Percentiles rank a stretch among this genome's conserved stretches.
Evolutionary conservation across 1,140 invertebrate genomes (phyloP).

Genomic region (Lutraria rhynchaena): DNA sequence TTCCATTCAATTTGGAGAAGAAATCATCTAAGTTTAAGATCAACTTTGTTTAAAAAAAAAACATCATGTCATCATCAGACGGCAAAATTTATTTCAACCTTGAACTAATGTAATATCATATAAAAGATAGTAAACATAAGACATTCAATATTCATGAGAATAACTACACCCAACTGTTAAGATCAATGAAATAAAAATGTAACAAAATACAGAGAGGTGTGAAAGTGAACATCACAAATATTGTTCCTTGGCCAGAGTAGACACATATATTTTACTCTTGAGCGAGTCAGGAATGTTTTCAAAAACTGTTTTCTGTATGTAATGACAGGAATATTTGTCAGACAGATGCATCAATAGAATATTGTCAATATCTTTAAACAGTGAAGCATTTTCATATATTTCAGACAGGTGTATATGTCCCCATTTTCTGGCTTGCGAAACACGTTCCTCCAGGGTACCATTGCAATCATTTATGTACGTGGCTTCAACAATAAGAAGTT

Average conservation of each 20-base stretch:
- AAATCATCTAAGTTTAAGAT: too few species aligned
- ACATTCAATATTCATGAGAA: too few species aligned
- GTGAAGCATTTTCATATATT: slow-evolving; percentile 65
- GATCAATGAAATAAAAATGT: too few species aligned
- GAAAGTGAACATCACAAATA: slow-evolving; percentile 29
- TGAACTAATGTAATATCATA: too few species aligned
- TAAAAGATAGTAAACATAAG: too few species aligned
- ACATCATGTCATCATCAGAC: too few species aligned
- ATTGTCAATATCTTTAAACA: slow-evolving; percentile 68
- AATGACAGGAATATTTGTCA: slow-evolving; percentile 69
- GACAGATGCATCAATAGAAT: slow-evolving; percentile 74
- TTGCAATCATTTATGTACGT: slow-evolving; percentile 69
- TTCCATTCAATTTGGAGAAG: too few species aligned
- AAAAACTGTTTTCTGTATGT: slow-evolving; percentile 59
- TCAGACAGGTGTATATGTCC: slow-evolving; percentile 75
- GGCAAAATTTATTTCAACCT: too few species aligned
- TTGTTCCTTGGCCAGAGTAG: slow-evolving; percentile 65
- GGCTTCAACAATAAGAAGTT: slow-evolving; percentile 74
- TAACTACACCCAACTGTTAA: too few species aligned
- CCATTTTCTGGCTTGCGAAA: slow-evolving; percentile 64
- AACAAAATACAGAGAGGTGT: too few species aligned
- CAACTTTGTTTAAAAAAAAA: too few species aligned
- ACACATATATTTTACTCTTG: slow-evolving; percentile 63
- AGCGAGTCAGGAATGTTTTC: slow-evolving; percentile 59
- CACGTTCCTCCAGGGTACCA: slow-evolving; percentile 8